Conservation (phyloP, 1,140 invertebrate species). For the Riptortus pedestris region DNA sequence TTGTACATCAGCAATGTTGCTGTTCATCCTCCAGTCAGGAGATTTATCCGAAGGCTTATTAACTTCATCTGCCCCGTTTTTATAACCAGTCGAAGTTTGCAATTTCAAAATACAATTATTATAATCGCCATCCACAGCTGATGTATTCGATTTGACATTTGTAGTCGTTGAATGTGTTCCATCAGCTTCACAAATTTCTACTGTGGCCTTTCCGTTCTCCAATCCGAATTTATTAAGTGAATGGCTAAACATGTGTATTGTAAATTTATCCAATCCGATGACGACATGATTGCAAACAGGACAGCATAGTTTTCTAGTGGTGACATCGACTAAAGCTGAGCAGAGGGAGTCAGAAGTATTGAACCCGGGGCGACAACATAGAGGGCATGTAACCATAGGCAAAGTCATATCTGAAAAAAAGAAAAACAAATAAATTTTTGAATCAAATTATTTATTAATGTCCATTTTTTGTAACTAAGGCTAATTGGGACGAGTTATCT, state of each 20-base stretch:
- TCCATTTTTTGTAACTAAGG: too few species aligned
- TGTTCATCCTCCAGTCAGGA: neutral
- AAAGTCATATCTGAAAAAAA: conserved; percentile 21
- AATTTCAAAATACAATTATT: too few species aligned
- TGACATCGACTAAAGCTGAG: conserved; percentile 58
- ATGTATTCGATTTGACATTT: neutral
- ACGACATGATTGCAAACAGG: conserved; percentile 64
- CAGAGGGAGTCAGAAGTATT: conserved; percentile 54
- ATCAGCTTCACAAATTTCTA: neutral
- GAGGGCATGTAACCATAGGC: conserved; percentile 44
- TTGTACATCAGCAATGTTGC: neutral
- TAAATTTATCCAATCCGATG: conserved; percentile 68
- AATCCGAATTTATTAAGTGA: conserved; percentile 32
- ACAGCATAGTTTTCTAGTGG: conserved; percentile 59
- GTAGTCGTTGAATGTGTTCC: neutral
- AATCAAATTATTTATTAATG: too few species aligned
- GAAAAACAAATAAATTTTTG: neutral
- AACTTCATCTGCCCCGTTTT: neutral
- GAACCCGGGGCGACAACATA: conserved; percentile 62
- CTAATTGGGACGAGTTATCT: too few species aligned
- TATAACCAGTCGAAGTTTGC: too few species aligned
- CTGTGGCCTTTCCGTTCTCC: neutral
- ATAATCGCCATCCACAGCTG: neutral
- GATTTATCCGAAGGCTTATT: neutral
- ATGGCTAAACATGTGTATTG: conserved; percentile 69